Percentiles rank a stretch among this genome's conserved stretches.
These are phyloP conservation scores for Drosophila subsilvestris DNA, from an alignment of 2,888 invertebrate genomes.

Conservation along the genomic window DNA sequence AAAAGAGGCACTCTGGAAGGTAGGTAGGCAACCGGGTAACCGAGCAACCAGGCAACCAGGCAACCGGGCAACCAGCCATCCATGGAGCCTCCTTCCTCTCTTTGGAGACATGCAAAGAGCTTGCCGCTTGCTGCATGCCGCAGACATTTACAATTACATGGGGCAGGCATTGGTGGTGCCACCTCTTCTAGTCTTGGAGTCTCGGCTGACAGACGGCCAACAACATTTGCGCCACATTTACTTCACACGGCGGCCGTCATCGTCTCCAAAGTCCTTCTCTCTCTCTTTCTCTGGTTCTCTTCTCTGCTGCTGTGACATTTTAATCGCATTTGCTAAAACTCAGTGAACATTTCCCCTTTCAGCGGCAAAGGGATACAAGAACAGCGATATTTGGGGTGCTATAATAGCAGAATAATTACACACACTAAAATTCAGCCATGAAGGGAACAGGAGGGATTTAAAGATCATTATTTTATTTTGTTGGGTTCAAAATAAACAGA, in stretches of 20 bases:
- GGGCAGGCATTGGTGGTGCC: not conserved
- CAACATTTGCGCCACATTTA: slow-evolving; percentile 75
- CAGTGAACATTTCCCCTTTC: slow-evolving; percentile 81
- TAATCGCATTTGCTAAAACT: slow-evolving; percentile 83
- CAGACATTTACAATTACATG: slow-evolving; percentile 64
- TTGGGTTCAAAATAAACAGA: too few relatives aligned
- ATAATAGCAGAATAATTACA: slow-evolving; percentile 1
- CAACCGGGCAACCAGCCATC: slow-evolving; percentile 11
- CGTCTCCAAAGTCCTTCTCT: slow-evolving; percentile 68
- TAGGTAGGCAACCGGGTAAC: slow-evolving; percentile 6
- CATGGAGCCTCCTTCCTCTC: slow-evolving; percentile 32
- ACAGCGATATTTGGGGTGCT: not conserved
- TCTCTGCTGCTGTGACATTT: slow-evolving; percentile 72
- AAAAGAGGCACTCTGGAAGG: slow-evolving; percentile 35
- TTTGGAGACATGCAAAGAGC: slow-evolving; percentile 28
- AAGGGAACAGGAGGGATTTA: too few relatives aligned
- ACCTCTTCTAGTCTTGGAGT: slow-evolving; percentile 30
- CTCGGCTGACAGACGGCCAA: slow-evolving; percentile 68
- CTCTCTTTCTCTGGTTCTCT: slow-evolving; percentile 17
- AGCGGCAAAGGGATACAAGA: slow-evolving; percentile 18
- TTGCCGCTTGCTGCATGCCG: slow-evolving; percentile 16
- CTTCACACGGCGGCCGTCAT: slow-evolving; percentile 70
- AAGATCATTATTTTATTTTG: too few relatives aligned
- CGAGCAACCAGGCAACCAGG: slow-evolving; percentile 15
- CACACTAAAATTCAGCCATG: slow-evolving; percentile 11